Evolutionary conservation across 2,888 invertebrate species (phyloP), one percentile per base, ranked within the genome.

Genomic region (Apamea crenata): DNA sequence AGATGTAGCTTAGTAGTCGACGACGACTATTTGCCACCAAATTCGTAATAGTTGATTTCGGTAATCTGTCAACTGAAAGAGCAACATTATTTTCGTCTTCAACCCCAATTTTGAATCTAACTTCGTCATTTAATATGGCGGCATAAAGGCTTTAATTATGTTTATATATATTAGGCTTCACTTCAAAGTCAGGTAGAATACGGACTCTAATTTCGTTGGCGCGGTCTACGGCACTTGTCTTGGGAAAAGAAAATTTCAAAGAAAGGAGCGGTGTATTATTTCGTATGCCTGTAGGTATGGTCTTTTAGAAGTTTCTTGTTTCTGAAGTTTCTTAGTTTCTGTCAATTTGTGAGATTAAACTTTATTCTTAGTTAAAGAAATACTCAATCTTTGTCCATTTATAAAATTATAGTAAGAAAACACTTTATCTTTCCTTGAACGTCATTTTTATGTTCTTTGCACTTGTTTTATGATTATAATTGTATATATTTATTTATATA

Each of bases 101-200:
- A 56, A 56, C 18, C 21, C 8, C 36, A 81, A 69, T 76, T 75
- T 18, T n/a, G 25, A 80, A 40, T 56, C 0, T n/a, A 16, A 16
- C 18, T 65, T 81, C 68, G 67, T 63, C 16, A 25, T 79, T 44
- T 65, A 80, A 59, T n/a, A 73, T 12, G 10, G 47, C 4, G 25
- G 53, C 7, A 4, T 25, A n/a, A 18, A 59, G 14, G 25, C 18
- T 56, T 65, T 3, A 36, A 47, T 65, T 44, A 14, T 10, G 36
- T 32, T 59, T 21, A 25, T 50, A 29, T 50, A 32, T 29, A n/a
- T 59, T 18, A 32, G n/a, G 6, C n/a, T 50, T 53, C 1, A 32
- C n/a, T 73, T 53, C 5, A 59, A n/a, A 67, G 21, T 36, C 8
- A n/a, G 14, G 67, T 56, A 8, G n/a, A 29, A 80, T 6, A 63